Percentiles rank a stretch among this genome's conserved stretches.
Evolutionary conservation across 2,113 vertebrate species (phyloP).

Genomic region (Myiozetetes cayanensis): DNA sequence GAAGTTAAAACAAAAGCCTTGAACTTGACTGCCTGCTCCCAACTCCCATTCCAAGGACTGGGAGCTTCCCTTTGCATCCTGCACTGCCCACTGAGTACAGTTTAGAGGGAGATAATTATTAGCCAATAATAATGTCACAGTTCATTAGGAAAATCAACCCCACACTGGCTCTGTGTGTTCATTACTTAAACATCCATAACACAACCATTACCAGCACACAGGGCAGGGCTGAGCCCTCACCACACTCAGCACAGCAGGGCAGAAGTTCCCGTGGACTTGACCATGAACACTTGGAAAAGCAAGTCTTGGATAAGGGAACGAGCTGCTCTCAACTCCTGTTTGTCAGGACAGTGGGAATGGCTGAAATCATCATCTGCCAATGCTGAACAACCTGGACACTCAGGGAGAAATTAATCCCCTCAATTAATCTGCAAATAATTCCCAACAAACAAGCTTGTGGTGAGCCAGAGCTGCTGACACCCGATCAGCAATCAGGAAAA

Average conservation of each 20-base stretch:
- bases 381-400: neutral
- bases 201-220: neutral
- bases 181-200: neutral
- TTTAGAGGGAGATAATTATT: neutral
- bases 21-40: neutral
- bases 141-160: neutral
- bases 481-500: conserved; percentile 22
- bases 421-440: neutral
- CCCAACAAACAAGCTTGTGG: conserved; percentile 15
- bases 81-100: neutral
- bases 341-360: neutral
- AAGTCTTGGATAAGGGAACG: neutral
- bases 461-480: conserved; percentile 28
- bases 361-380: neutral
- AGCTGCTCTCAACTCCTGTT: neutral
- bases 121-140: neutral
- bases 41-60: neutral
- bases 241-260: neutral
- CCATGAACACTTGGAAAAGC: neutral
- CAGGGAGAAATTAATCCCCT: neutral
- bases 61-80: neutral
- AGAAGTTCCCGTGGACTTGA: neutral
- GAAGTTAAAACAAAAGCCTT: neutral
- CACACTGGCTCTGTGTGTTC: neutral
- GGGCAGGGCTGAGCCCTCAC: neutral